Conservation (phyloP, 2,113 vertebrate genomes). For the Rhinogobius similis region DNA sequence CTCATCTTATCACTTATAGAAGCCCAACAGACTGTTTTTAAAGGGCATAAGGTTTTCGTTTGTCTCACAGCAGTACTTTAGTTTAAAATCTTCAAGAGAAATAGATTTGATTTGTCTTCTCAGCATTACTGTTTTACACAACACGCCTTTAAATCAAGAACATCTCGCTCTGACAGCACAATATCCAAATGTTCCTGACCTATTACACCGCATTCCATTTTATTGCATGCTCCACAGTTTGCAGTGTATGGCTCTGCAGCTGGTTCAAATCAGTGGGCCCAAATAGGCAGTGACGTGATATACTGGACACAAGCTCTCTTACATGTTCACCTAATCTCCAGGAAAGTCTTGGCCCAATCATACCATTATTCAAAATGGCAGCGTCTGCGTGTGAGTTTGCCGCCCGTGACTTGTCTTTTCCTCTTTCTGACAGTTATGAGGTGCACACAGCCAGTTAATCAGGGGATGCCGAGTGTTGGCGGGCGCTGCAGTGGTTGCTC, state of each 20-base stretch:
- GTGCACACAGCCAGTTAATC: slow-evolving; percentile 37
- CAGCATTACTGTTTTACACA: not conserved
- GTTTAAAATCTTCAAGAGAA: not conserved
- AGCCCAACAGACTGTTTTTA: not conserved
- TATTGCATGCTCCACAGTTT: not conserved
- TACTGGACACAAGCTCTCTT: slow-evolving; percentile 38
- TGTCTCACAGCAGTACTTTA: not conserved
- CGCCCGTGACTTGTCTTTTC: slow-evolving; percentile 46
- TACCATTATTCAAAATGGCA: slow-evolving; percentile 67
- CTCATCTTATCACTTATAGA: not conserved
- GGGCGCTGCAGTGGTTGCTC: slow-evolving; percentile 21
- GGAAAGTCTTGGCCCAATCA: slow-evolving; percentile 29
- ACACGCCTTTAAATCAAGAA: not conserved
- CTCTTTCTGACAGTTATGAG: slow-evolving; percentile 56
- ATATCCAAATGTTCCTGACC: not conserved
- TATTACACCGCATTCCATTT: not conserved
- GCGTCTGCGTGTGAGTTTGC: slow-evolving; percentile 34
- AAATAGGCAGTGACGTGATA: slow-evolving; percentile 34
- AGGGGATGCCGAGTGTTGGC: slow-evolving; percentile 20
- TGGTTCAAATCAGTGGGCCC: slow-evolving; percentile 23
- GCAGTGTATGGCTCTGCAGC: slow-evolving; percentile 3
- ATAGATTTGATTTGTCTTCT: not conserved
- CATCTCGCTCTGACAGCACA: not conserved
- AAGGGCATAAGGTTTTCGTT: not conserved
- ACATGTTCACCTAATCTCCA: slow-evolving; percentile 47